Evolutionary conservation across 1,140 invertebrate species (phyloP), one percentile per base, ranked within the genome.

Genomic region (Microvelia longipes): DNA sequence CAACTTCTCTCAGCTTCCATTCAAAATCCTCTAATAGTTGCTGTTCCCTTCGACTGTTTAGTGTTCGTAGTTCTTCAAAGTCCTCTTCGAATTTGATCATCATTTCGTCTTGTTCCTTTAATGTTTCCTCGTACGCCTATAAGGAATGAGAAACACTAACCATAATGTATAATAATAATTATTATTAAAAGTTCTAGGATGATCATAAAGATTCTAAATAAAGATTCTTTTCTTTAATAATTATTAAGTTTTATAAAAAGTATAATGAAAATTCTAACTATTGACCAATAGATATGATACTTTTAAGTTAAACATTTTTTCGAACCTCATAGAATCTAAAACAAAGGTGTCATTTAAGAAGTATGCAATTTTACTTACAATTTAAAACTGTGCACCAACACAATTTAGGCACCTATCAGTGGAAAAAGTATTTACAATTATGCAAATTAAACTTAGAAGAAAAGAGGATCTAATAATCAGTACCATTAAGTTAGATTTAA

Each of bases 11-110:
- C 30, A 88, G 75, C 75, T 88, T 86, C 85, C 86, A 87, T 78
- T 88, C 87, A 72, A 86, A 87, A 76, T 88, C 87, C 68, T 86
- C 84, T 75, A 88, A 78, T 25, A 87, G 76, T 73, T 84, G 82
- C 69, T 86, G 84, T 75, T 88, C 86, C 69, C 85, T 81, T 26
- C 83, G 78, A 71, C 80, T 79, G 74, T 81, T 83, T 2, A 82
- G 79, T 1, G 83, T 85, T 69, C 83, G 78, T 28, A 87, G 75
- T 73, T 83, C 82, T 76, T 86, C 84, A 70, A 87, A 85, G 69
- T 88, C 86, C 72, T 81, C 79, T 73, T 86, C 83, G 81, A 84
- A 87, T 74, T 83, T 84, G 62, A 79, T 77, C 73, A 86, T 82
- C 11, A 85, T 80, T 73, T 82, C 80, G 72, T 82, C 78, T 70